Percentiles rank a stretch among this genome's conserved stretches.
phyloP scores from a whole-genome alignment of 2,888 invertebrate species.

The Cerastis leucographa region DNA sequence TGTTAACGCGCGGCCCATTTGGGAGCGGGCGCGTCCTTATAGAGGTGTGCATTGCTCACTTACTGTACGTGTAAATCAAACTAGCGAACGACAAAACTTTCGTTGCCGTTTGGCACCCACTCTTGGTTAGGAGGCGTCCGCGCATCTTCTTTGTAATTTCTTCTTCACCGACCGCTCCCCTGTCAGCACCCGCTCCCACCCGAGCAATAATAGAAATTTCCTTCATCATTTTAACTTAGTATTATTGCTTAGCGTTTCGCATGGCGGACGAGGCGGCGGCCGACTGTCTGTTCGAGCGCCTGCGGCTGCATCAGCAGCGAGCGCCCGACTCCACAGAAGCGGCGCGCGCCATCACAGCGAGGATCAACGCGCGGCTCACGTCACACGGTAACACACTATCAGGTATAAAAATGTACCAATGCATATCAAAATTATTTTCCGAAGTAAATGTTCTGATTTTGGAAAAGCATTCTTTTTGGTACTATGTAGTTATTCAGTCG shows the following conservation, averaged over 20 bases:
- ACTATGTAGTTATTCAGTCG: background rate
- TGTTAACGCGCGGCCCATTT: too few species aligned
- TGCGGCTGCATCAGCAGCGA: slow-evolving; percentile 85
- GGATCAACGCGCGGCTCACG: slow-evolving; percentile 85
- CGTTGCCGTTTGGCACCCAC: too few species aligned
- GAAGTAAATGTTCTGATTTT: background rate
- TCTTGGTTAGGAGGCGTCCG: too few species aligned
- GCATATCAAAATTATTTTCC: background rate
- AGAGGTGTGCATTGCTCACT: too few species aligned
- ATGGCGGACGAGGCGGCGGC: slow-evolving; percentile 87
- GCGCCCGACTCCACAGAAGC: slow-evolving; percentile 85
- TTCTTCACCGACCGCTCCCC: background rate
- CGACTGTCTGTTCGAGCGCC: slow-evolving; percentile 87
- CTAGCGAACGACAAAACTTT: too few species aligned
- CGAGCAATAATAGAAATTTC: background rate
- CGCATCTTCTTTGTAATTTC: too few species aligned
- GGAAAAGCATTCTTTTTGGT: background rate
- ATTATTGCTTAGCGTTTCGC: slow-evolving; percentile 78
- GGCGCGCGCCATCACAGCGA: slow-evolving; percentile 85
- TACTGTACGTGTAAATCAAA: too few species aligned
- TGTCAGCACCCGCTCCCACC: background rate
- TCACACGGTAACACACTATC: slow-evolving; percentile 79
- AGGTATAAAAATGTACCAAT: slow-evolving; percentile 6
- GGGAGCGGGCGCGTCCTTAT: background rate
- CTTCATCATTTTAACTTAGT: background rate